Evolutionary conservation across 2,113 vertebrate species (phyloP).

Genomic region (Mesembrinibis cayennensis): DNA sequence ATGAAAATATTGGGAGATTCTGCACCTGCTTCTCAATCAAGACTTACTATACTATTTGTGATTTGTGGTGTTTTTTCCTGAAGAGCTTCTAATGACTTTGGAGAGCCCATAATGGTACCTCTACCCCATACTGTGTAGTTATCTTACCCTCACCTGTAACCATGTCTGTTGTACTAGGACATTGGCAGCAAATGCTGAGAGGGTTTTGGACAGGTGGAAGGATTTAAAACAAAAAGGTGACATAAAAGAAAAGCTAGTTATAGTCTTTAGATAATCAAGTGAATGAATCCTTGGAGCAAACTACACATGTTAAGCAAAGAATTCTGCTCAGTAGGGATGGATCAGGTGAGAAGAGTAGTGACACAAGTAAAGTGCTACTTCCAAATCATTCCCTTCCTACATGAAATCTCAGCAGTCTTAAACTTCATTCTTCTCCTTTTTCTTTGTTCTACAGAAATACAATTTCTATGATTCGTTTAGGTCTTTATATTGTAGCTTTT

Average conservation of each 20-base stretch:
- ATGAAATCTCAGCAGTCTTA: not conserved
- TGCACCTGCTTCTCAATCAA: not conserved
- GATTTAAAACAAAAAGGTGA: not conserved
- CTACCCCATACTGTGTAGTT: not conserved
- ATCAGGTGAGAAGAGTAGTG: not conserved
- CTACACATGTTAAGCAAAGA: not conserved
- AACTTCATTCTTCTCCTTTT: not conserved
- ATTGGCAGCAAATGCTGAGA: not conserved
- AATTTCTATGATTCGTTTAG: accelerated
- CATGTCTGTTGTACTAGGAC: not conserved
- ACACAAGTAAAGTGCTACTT: not conserved
- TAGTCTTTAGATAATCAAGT: not conserved
- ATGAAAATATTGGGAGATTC: not conserved
- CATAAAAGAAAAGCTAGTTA: not conserved
- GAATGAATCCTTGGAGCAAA: not conserved
- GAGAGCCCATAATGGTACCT: not conserved
- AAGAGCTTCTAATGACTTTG: not conserved
- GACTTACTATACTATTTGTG: not conserved
- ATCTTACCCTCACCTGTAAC: not conserved
- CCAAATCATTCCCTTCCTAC: not conserved
- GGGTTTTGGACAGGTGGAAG: not conserved
- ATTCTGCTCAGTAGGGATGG: not conserved
- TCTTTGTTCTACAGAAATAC: not conserved
- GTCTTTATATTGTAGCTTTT: not conserved
- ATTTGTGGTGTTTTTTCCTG: not conserved